phyloP scores from a whole-genome alignment of 2,888 invertebrate genomes.

The Morpho deidamia region DNA sequence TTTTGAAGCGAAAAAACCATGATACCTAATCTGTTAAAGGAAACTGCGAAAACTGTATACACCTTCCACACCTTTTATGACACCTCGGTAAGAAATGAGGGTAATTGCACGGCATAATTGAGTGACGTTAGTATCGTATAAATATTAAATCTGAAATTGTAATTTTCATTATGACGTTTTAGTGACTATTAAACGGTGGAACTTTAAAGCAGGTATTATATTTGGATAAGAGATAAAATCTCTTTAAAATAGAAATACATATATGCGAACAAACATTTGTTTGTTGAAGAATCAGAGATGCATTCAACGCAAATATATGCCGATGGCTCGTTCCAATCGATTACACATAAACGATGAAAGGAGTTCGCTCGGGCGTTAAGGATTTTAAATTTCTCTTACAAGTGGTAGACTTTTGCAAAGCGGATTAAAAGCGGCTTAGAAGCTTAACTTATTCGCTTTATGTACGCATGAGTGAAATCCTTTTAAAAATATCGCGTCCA shows the following conservation, averaged over 20 bases:
- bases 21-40: no score
- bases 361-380: slow-evolving; percentile 28
- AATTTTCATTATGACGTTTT: no score
- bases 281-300: slow-evolving; percentile 2
- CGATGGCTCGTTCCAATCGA: slow-evolving; percentile 30
- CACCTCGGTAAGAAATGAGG: no score
- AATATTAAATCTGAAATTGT: no score
- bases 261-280: slow-evolving; percentile 18
- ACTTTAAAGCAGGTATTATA: no score
- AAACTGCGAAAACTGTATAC: no score
- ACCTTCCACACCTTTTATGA: no score
- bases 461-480: background rate
- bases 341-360: slow-evolving; percentile 33
- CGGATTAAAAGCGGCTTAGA: slow-evolving; percentile 10
- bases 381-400: slow-evolving; percentile 23
- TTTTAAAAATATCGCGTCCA: background rate
- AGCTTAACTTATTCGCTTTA: slow-evolving; percentile 1
- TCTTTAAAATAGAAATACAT: background rate
- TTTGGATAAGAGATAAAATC: no score
- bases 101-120: no score
- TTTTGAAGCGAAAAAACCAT: no score
- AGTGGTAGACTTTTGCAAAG: slow-evolving; percentile 11
- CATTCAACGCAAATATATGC: slow-evolving; percentile 22
- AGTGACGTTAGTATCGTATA: no score
- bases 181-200: no score